Conservation (phyloP, 2,888 invertebrate genomes). For the Nymphalis polychloros region DNA sequence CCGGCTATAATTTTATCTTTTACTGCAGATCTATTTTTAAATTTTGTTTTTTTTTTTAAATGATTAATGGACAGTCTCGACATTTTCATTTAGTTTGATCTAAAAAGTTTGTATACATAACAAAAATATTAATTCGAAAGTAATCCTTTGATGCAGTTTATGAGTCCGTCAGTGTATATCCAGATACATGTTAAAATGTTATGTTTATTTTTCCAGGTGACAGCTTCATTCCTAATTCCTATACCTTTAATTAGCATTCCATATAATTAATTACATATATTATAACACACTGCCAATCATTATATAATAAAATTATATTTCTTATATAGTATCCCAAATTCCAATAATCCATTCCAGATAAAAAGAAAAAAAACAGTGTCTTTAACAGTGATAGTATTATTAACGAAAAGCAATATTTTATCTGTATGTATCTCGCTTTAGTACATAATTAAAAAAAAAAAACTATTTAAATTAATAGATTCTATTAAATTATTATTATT, state of each 20-base stretch:
- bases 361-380: slow-evolving; percentile 38
- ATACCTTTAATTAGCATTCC: slow-evolving; percentile 31
- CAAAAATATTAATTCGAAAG: no score
- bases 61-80: no score
- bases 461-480: slow-evolving; percentile 9
- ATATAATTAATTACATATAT: slow-evolving; percentile 16
- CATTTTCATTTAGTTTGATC: no score
- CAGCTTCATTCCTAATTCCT: slow-evolving; percentile 27
- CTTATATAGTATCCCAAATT: slow-evolving; percentile 15
- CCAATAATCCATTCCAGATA: slow-evolving; percentile 29
- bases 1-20: no score
- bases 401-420: slow-evolving; percentile 1
- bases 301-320: slow-evolving; percentile 20
- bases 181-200: no score
- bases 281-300: slow-evolving; percentile 33
- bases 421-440: background rate
- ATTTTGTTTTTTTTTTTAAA: no score
- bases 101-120: no score
- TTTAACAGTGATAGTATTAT: slow-evolving; percentile 41
- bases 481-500: slow-evolving; percentile 4
- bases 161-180: no score
- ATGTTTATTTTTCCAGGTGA: slow-evolving; percentile 34
- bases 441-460: slow-evolving; percentile 1
- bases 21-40: no score
- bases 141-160: no score